phyloP scores from a whole-genome alignment of 2,797 vertebrate genomes.

The Parotocinclus haroldoi region DNA sequence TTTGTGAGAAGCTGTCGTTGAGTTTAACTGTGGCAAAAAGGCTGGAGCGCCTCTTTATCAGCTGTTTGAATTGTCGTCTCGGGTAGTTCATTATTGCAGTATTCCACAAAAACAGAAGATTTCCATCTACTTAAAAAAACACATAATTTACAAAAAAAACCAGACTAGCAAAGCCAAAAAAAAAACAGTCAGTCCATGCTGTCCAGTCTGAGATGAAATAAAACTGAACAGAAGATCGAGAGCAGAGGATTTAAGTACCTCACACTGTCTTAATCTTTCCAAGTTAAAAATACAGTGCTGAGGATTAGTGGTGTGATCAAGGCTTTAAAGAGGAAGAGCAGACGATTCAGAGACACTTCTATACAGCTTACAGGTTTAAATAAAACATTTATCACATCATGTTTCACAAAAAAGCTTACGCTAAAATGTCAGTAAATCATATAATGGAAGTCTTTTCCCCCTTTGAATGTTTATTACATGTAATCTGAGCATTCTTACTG shows the following conservation, averaged over 20 bases:
- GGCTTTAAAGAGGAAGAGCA: constrained; percentile 58
- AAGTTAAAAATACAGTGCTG: constrained; percentile 79
- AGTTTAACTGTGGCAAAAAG: constrained; percentile 77
- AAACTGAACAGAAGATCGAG: constrained; percentile 60
- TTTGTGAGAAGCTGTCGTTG: constrained; percentile 66
- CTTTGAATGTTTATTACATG: too few relatives aligned
- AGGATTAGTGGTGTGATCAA: constrained; percentile 77
- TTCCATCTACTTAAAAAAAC: constrained; percentile 8
- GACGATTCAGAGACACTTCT: constrained; percentile 34
- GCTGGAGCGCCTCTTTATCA: constrained; percentile 70
- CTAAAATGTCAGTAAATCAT: too few relatives aligned
- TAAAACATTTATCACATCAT: too few relatives aligned
- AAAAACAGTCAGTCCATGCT: neutral
- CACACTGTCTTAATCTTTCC: constrained; percentile 72
- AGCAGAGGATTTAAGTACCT: constrained; percentile 60
- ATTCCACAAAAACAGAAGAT: neutral
- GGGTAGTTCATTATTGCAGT: constrained; percentile 55
- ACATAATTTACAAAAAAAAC: neutral
- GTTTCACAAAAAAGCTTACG: too few relatives aligned
- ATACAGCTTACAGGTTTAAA: constrained; percentile 1
- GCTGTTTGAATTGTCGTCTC: constrained; percentile 63
- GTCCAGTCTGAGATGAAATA: constrained; percentile 32
- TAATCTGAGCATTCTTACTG: too few relatives aligned
- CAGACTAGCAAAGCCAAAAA: neutral
- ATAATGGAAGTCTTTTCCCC: too few relatives aligned